Evolutionary conservation across 2,888 invertebrate species (phyloP).

Genomic region (Rhagonycha lutea): DNA sequence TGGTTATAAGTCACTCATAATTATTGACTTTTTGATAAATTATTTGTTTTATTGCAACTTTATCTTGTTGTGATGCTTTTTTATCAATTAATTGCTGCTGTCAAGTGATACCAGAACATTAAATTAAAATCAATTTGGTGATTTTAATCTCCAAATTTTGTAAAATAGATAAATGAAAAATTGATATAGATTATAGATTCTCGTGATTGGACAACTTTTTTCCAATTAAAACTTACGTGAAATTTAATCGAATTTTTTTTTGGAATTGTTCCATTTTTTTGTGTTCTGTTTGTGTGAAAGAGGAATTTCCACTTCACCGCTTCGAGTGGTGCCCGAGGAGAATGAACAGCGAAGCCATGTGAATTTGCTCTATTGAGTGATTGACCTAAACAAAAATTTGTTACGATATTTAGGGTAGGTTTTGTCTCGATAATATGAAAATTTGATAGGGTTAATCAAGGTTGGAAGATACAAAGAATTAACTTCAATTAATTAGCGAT

Average conservation of each 20-base stretch:
- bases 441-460: too few relatives aligned
- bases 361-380: too few relatives aligned
- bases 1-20: constrained; percentile 35
- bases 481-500: too few relatives aligned
- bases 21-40: constrained; percentile 27
- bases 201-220: not conserved
- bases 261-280: not conserved
- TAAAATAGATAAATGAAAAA: not conserved
- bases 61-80: constrained; percentile 28
- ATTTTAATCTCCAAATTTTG: not conserved
- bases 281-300: not conserved
- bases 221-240: not conserved
- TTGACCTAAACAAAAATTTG: too few relatives aligned
- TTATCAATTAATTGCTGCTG: constrained; percentile 28
- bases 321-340: not conserved
- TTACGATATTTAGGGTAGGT: too few relatives aligned
- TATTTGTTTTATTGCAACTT: constrained; percentile 28
- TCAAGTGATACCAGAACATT: constrained; percentile 4
- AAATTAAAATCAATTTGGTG: not conserved
- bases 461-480: too few relatives aligned
- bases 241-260: not conserved
- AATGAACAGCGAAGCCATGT: too few relatives aligned
- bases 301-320: not conserved
- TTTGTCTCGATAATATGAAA: too few relatives aligned
- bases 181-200: not conserved